These are phyloP conservation scores for Leptothorax acervorum DNA, from an alignment of 2,888 invertebrate genomes.

Conservation along the genomic window DNA sequence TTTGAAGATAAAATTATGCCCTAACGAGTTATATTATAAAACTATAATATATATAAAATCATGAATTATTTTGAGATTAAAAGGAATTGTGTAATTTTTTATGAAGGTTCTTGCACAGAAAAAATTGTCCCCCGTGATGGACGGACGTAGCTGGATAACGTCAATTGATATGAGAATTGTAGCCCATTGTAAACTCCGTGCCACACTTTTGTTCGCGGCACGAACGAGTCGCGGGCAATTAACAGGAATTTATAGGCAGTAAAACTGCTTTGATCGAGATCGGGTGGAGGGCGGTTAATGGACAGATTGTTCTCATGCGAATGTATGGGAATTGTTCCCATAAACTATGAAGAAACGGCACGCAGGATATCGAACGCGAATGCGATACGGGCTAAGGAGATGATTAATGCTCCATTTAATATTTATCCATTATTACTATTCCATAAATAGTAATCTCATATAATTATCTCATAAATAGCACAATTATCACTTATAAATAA, in stretches of 20 bases:
- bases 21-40: background rate
- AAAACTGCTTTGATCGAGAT: conserved; percentile 49
- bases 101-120: background rate
- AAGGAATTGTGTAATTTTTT: background rate
- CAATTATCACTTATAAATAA: conserved; percentile 22
- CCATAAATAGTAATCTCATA: background rate
- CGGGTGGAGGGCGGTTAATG: conserved; percentile 24
- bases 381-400: background rate
- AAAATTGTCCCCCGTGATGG: background rate
- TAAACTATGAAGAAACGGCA: background rate
- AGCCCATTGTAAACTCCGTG: conserved; percentile 15
- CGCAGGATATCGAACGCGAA: background rate
- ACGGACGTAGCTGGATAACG: background rate
- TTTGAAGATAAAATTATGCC: background rate
- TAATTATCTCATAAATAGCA: conserved; percentile 17
- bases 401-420: conserved; percentile 19
- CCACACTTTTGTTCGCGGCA: conserved; percentile 14
- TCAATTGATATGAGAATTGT: conserved; percentile 14
- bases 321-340: conserved; percentile 22
- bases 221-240: conserved; percentile 40
- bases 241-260: conserved; percentile 45
- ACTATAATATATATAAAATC: background rate
- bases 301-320: conserved; percentile 33
- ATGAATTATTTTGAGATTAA: background rate
- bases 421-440: conserved; percentile 11